These are phyloP conservation scores for Triplophysa rosa DNA, from an alignment of 2,113 vertebrate species.

Conservation along the genomic window DNA sequence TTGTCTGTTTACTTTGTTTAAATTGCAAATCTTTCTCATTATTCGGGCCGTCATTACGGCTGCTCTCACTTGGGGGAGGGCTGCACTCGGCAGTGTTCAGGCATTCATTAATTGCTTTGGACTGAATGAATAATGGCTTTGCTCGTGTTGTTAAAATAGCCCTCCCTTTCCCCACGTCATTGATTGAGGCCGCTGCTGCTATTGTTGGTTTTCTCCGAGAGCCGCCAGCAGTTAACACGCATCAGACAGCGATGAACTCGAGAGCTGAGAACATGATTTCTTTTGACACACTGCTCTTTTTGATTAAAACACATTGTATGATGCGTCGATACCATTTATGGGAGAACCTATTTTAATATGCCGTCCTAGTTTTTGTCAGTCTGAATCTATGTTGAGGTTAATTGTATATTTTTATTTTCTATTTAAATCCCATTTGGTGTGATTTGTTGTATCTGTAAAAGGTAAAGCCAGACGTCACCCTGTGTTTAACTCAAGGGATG, in stretches of 20 bases:
- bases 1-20: conserved; percentile 6
- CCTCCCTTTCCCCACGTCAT: conserved; percentile 36
- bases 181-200: conserved; percentile 44
- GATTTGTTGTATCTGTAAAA: neutral
- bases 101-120: conserved; percentile 52
- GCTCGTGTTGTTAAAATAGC: conserved; percentile 46
- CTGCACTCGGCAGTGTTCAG: conserved; percentile 36
- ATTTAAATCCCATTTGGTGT: neutral
- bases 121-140: conserved; percentile 55
- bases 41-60: neutral
- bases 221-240: conserved; percentile 15
- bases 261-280: conserved; percentile 36
- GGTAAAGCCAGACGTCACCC: neutral
- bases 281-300: conserved; percentile 36
- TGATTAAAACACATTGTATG: neutral
- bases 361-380: neutral
- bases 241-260: conserved; percentile 1
- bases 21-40: neutral
- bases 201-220: conserved; percentile 36
- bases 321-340: neutral
- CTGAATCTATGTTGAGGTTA: neutral
- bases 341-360: neutral
- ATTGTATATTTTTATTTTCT: neutral
- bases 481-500: neutral
- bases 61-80: conserved; percentile 8